Evolutionary conservation across 2,888 invertebrate genomes (phyloP).

Genomic region (Erebia aethiops): DNA sequence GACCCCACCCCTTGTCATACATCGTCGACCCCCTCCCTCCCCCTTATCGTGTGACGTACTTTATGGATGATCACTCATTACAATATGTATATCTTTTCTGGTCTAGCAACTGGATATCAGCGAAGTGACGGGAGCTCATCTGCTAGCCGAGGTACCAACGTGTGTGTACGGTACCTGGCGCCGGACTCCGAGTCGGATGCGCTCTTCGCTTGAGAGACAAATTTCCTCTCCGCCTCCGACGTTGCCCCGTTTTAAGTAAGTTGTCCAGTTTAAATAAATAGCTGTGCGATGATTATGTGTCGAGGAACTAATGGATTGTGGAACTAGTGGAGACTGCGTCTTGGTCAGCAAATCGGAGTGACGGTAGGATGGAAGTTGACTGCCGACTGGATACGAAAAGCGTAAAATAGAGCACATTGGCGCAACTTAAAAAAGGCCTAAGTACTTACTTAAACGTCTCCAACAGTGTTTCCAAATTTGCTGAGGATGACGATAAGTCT

Average conservation of each 20-base stretch:
- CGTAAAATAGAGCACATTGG: too few relatives aligned
- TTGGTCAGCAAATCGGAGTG: too few relatives aligned
- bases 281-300: not conserved
- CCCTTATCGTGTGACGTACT: not conserved
- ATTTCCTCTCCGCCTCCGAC: constrained; percentile 71
- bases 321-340: too few relatives aligned
- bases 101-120: constrained; percentile 60
- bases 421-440: too few relatives aligned
- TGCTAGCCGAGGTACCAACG: constrained; percentile 68
- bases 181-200: constrained; percentile 49
- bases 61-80: not conserved
- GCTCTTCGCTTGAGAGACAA: constrained; percentile 63
- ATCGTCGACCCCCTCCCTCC: too few relatives aligned
- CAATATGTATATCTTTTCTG: not conserved
- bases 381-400: too few relatives aligned
- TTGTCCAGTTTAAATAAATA: not conserved
- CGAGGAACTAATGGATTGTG: too few relatives aligned
- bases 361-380: too few relatives aligned
- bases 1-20: too few relatives aligned
- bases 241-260: constrained; percentile 56
- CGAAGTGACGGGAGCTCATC: constrained; percentile 70
- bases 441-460: too few relatives aligned
- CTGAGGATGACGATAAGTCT: too few relatives aligned
- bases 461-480: too few relatives aligned
- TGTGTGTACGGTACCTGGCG: constrained; percentile 72